phyloP scores from a whole-genome alignment of 2,888 invertebrate genomes.

The Nymphalis c-album region DNA sequence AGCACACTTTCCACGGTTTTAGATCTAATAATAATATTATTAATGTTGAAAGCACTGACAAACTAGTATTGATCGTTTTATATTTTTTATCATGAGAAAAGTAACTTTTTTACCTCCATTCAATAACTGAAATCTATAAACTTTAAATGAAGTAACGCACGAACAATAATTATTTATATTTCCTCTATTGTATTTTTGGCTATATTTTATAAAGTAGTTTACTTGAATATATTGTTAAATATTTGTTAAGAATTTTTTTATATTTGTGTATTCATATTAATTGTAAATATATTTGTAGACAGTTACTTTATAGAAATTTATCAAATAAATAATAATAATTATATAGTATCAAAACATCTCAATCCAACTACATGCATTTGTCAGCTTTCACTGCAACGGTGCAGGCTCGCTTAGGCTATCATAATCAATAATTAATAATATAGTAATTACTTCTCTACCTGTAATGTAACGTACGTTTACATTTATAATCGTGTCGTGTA shows the following conservation, averaged over 20 bases:
- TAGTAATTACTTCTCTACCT: conserved; percentile 23
- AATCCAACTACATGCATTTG: conserved; percentile 33
- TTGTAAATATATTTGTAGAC: too few species aligned
- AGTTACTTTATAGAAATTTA: not conserved
- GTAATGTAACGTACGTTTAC: conserved; percentile 18
- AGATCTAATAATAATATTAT: conserved; percentile 51
- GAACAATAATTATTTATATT: not conserved
- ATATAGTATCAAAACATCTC: conserved; percentile 40
- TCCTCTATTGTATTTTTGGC: too few species aligned
- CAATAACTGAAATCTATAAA: not conserved
- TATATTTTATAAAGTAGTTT: too few species aligned
- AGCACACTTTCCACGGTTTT: conserved; percentile 71
- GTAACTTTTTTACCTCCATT: not conserved
- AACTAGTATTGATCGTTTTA: conserved; percentile 35
- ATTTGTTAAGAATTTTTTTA: too few species aligned
- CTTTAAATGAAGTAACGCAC: not conserved
- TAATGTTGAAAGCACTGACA: conserved; percentile 35
- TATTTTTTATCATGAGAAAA: not conserved
- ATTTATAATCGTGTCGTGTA: conserved; percentile 16
- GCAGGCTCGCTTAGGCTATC: conserved; percentile 30
- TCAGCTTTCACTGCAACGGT: conserved; percentile 51
- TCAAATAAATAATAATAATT: not conserved
- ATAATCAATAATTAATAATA: conserved; percentile 32
- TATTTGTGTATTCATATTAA: too few species aligned
- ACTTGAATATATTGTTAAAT: too few species aligned